A percentile compares a stretch with the other conserved stretches of the same genome.
Conservation (phyloP, 2,888 invertebrate genomes). For the Noctua janthe region DNA sequence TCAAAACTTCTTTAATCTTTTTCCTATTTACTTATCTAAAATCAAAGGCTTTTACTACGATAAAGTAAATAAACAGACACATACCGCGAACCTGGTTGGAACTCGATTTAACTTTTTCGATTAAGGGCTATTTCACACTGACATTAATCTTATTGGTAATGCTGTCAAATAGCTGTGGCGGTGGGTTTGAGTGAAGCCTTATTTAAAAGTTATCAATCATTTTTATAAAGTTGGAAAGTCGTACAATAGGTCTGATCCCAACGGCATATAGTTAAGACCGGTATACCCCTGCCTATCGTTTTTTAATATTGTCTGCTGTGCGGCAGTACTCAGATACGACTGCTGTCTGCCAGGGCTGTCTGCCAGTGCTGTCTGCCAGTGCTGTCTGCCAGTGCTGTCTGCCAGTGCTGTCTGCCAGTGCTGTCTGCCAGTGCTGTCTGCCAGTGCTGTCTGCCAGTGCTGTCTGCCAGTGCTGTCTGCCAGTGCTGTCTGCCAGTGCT, state of each 20-base stretch:
- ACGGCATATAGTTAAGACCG: neutral
- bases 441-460: neutral
- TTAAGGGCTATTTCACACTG: slow-evolving; percentile 65
- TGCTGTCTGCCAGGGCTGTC: too few relatives aligned
- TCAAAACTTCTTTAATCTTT: neutral
- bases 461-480: too few relatives aligned
- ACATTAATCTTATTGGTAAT: slow-evolving; percentile 63
- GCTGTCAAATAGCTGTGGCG: slow-evolving; percentile 19
- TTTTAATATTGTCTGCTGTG: neutral
- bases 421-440: neutral
- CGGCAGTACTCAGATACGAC: neutral
- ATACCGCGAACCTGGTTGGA: slow-evolving; percentile 53
- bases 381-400: neutral
- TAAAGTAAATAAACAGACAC: slow-evolving; percentile 43
- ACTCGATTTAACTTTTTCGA: slow-evolving; percentile 78
- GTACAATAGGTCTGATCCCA: slow-evolving; percentile 7
- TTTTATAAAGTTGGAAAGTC: slow-evolving; percentile 1
- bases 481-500: too few relatives aligned
- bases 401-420: neutral
- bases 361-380: neutral
- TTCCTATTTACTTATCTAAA: slow-evolving; percentile 2
- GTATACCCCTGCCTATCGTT: too few relatives aligned
- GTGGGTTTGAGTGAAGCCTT: slow-evolving; percentile 25
- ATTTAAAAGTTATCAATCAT: slow-evolving; percentile 38
- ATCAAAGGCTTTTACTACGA: slow-evolving; percentile 8